Evolutionary conservation across 2,113 vertebrate species (phyloP).

Genomic region (Chaenocephalus aceratus): DNA sequence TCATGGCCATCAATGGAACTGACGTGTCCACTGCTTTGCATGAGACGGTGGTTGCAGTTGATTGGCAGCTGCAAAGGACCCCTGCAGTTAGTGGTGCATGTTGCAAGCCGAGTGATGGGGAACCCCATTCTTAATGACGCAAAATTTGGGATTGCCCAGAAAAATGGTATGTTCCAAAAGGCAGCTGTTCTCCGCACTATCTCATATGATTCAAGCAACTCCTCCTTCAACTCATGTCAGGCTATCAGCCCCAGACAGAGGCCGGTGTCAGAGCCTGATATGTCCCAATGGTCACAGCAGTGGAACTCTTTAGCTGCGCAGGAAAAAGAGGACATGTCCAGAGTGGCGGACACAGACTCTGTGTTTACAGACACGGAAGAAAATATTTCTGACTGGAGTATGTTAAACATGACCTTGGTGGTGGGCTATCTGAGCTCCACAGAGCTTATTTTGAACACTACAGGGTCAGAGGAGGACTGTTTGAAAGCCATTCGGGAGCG

Average conservation of each 20-base stretch:
- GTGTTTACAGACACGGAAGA: conserved; percentile 84
- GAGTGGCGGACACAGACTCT: conserved; percentile 76
- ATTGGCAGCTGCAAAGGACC: conserved; percentile 91
- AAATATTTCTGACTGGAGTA: conserved; percentile 86
- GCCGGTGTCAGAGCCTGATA: conserved; percentile 87
- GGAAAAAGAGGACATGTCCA: conserved; percentile 77
- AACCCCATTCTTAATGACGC: conserved; percentile 90
- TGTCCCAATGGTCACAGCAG: conserved; percentile 80
- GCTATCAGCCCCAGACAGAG: conserved; percentile 79
- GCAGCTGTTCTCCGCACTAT: conserved; percentile 89
- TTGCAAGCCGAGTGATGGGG: conserved; percentile 72
- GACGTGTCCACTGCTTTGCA: conserved; percentile 89
- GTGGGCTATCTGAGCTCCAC: conserved; percentile 96
- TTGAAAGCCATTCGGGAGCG: conserved; percentile 90
- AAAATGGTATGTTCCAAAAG: conserved; percentile 86
- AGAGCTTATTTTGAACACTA: conserved; percentile 89
- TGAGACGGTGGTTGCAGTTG: conserved; percentile 93
- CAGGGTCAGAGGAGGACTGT: conserved; percentile 87
- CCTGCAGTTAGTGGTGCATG: conserved; percentile 88
- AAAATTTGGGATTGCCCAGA: conserved; percentile 81
- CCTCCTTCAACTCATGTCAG: conserved; percentile 62
- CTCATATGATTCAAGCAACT: conserved; percentile 86
- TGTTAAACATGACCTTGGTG: conserved; percentile 93
- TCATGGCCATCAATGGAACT: conserved; percentile 90
- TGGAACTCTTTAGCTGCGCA: conserved; percentile 66